A percentile compares a stretch with the other conserved stretches of the same genome.
Evolutionary conservation across 2,888 invertebrate species (phyloP).

Genomic region (Platynereis dumerilii): DNA sequence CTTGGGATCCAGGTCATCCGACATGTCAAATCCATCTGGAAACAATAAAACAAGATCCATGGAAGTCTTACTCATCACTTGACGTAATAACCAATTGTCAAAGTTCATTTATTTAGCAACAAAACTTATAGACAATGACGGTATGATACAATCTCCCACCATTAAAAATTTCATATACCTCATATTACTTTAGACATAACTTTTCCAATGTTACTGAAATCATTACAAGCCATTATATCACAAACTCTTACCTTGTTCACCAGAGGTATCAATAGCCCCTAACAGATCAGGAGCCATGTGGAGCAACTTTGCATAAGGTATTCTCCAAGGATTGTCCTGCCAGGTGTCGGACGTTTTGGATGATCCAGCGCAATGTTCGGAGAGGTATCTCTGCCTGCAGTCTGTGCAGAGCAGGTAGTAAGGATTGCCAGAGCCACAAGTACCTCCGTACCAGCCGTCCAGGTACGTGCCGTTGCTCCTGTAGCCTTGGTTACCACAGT

Average conservation of each 20-base stretch:
- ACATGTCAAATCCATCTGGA: slow-evolving; percentile 15
- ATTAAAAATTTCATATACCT: no score
- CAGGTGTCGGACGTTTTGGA: slow-evolving; percentile 8
- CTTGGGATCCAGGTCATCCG: slow-evolving; percentile 4
- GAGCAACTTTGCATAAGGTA: slow-evolving; percentile 32
- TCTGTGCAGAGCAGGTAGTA: slow-evolving; percentile 67
- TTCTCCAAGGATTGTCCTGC: slow-evolving; percentile 7
- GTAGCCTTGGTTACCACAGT: slow-evolving; percentile 48
- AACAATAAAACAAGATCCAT: no score
- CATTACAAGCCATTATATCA: no score
- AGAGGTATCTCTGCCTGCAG: slow-evolving; percentile 66
- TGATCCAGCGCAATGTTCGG: slow-evolving; percentile 17
- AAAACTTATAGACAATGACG: no score
- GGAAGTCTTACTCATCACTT: no score
- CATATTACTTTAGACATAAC: no score
- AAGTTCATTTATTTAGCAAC: no score
- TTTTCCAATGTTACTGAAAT: no score
- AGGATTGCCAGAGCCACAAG: slow-evolving; percentile 67
- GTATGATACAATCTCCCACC: no score
- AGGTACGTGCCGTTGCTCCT: slow-evolving; percentile 53
- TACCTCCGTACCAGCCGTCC: slow-evolving; percentile 64
- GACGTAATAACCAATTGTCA: no score
- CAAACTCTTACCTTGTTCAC: slow-evolving; percentile 36
- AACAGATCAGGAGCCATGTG: slow-evolving; percentile 52
- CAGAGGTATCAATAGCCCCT: slow-evolving; percentile 25